Evolutionary conservation across 35 echinoderm and acorn worm species (phyloP).

Genomic region (Holothuria glaberrima): DNA sequence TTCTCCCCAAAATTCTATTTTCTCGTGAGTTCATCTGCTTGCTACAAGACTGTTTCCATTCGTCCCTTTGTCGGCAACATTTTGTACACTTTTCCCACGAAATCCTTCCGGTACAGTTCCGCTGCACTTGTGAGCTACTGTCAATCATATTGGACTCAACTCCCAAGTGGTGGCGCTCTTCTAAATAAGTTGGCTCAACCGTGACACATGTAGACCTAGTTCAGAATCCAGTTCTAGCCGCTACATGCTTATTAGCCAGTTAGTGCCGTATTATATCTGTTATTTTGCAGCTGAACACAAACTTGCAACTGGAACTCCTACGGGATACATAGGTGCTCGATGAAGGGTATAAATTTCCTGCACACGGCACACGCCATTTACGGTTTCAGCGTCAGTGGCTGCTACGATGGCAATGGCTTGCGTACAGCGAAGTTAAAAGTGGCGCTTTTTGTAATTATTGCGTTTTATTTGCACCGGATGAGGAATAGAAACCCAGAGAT

Average conservation of each 20-base stretch:
- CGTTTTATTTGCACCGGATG: conserved; percentile 30
- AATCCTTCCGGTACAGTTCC: too few relatives aligned
- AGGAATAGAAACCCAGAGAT: conserved; percentile 13
- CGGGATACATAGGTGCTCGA: not conserved
- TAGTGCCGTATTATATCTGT: not conserved
- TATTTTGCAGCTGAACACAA: conserved; percentile 29
- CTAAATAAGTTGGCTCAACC: too few relatives aligned
- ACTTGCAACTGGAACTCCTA: conserved; percentile 9
- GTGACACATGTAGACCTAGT: not conserved
- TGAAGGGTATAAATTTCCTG: conserved; percentile 26
- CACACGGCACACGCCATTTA: conserved; percentile 18
- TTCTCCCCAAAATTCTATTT: too few relatives aligned
- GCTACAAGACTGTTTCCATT: too few relatives aligned
- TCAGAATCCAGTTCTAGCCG: conserved; percentile 13
- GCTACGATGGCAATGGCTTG: conserved; percentile 27
- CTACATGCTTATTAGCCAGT: not conserved
- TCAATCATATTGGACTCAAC: too few relatives aligned
- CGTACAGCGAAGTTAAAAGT: conserved; percentile 27
- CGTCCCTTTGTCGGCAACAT: too few relatives aligned
- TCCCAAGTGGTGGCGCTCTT: too few relatives aligned
- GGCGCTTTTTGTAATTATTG: conserved; percentile 25
- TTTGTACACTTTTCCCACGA: too few relatives aligned
- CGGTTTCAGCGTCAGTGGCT: conserved; percentile 9
- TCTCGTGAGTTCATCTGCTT: too few relatives aligned
- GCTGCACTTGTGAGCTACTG: too few relatives aligned